A percentile compares a stretch with the other conserved stretches of the same genome.
Conservation (phyloP, 2,113 vertebrate genomes). For the human (Homo sapiens) region GRCh38 chr5:150753001-150753500, state of each 20-base stretch:
- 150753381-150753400: background rate
- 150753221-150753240: slow-evolving; percentile 2
- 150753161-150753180: slow-evolving; percentile 14
- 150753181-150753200: background rate
- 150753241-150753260: background rate
- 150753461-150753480: slow-evolving; percentile 84
- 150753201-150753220: background rate
- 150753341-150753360: background rate
- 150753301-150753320: background rate
- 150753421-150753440: background rate
- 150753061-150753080: no score
- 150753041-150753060: no score
- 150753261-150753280: slow-evolving; percentile 19
- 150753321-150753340: background rate
- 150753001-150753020: no score
- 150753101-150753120: no score
- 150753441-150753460: background rate
- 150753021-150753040: no score
- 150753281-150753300: slow-evolving; percentile 4
- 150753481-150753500: slow-evolving; percentile 99
- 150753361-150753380: background rate
- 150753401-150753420: background rate
- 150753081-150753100: no score
- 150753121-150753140: no score
- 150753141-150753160: no score